A percentile compares a stretch with the other conserved stretches of the same genome.
These are phyloP conservation scores for Lampris incognitus DNA, from an alignment of 2,113 vertebrate genomes.

Conservation along the genomic window DNA sequence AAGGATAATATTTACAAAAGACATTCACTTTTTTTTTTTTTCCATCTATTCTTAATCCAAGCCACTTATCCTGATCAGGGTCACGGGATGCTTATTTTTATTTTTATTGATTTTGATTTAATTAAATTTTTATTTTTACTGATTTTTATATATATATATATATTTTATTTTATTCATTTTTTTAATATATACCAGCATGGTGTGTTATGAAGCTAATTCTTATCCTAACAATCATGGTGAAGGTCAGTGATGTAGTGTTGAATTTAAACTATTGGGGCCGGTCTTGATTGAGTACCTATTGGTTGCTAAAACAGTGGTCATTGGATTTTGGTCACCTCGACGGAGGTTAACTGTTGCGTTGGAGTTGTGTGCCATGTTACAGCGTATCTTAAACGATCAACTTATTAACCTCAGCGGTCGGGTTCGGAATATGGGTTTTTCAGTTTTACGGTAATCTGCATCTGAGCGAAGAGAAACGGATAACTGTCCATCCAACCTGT, in stretches of 20 bases:
- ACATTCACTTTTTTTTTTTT: background rate
- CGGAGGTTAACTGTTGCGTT: conserved; percentile 14
- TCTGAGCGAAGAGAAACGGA: conserved; percentile 7
- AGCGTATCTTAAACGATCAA: background rate
- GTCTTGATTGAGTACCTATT: background rate
- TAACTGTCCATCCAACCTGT: too few relatives aligned
- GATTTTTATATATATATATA: too few relatives aligned
- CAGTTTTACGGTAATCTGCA: background rate
- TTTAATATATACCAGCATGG: conserved; percentile 67
- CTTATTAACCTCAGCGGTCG: conserved; percentile 6
- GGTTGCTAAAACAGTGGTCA: background rate
- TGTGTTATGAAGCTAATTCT: conserved; percentile 28
- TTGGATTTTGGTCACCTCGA: conserved; percentile 16
- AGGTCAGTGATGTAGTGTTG: conserved; percentile 6
- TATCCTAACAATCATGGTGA: background rate
- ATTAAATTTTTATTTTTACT: too few relatives aligned
- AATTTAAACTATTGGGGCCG: conserved; percentile 1
- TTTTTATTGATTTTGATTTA: background rate
- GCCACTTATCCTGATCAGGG: too few relatives aligned
- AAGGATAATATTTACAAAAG: background rate
- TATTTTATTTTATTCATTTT: conserved; percentile 3
- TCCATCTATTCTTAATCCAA: too few relatives aligned
- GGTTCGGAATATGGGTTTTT: background rate
- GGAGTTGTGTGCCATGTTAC: conserved; percentile 5
- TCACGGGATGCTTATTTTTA: background rate